These are phyloP conservation scores for Lates japonicus DNA, from an alignment of 2,797 vertebrate species.

Conservation along the genomic window DNA sequence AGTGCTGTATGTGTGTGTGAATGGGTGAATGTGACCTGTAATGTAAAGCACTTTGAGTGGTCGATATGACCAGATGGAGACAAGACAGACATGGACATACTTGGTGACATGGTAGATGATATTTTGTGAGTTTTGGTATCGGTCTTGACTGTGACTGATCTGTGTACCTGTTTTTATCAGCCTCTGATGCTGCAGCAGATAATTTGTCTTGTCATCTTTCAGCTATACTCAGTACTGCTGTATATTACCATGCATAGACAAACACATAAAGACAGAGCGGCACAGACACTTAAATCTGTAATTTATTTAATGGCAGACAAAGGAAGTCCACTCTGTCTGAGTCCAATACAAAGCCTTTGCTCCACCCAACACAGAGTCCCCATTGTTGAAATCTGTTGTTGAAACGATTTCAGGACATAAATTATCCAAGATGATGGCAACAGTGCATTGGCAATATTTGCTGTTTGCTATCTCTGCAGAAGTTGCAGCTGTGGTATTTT, in stretches of 20 bases:
- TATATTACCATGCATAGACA: background rate
- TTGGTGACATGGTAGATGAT: conserved; percentile 15
- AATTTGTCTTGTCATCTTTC: conserved; percentile 21
- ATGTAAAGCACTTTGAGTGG: too few relatives aligned
- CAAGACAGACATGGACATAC: conserved; percentile 10
- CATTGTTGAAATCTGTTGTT: background rate
- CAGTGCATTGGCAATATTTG: background rate
- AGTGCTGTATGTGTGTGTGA: too few relatives aligned
- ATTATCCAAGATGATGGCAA: too few relatives aligned
- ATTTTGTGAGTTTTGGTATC: conserved; percentile 14
- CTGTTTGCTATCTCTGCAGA: background rate
- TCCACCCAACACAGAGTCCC: background rate
- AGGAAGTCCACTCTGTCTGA: background rate
- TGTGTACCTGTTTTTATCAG: conserved; percentile 17
- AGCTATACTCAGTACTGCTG: conserved; percentile 9
- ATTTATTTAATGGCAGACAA: conserved; percentile 11
- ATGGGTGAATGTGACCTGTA: too few relatives aligned
- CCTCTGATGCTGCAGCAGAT: conserved; percentile 13
- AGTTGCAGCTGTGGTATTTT: conserved; percentile 9
- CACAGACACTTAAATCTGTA: background rate
- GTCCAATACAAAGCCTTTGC: background rate
- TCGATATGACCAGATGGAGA: background rate
- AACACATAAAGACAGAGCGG: background rate
- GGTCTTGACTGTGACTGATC: conserved; percentile 37
- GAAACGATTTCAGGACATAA: background rate